phyloP scores from a whole-genome alignment of 2,888 invertebrate species.

The Altica lythri region DNA sequence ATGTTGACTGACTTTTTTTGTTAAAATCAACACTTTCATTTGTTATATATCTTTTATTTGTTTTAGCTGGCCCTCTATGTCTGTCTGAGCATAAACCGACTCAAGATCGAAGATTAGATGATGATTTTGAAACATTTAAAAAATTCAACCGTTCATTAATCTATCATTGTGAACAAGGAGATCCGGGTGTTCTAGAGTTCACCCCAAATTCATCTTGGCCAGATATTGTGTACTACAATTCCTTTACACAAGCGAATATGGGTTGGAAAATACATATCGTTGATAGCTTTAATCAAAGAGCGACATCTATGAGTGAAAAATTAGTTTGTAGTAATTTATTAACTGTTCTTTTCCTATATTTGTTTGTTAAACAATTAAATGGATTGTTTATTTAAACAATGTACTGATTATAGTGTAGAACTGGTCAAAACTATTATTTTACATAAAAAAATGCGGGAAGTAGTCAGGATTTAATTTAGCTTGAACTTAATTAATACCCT shows the following conservation, averaged over 20 bases:
- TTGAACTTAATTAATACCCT: background rate
- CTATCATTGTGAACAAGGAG: conserved; percentile 72
- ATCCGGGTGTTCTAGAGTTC: conserved; percentile 74
- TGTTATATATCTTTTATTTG: no score
- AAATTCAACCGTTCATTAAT: conserved; percentile 80
- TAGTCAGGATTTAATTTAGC: background rate
- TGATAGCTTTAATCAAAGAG: conserved; percentile 67
- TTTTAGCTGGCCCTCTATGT: conserved; percentile 79
- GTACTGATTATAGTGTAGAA: background rate
- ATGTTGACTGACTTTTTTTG: no score
- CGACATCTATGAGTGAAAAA: conserved; percentile 11
- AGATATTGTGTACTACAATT: conserved; percentile 90
- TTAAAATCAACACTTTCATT: no score
- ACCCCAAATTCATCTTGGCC: conserved; percentile 91
- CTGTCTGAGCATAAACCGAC: conserved; percentile 67
- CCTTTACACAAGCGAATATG: conserved; percentile 92
- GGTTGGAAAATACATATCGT: conserved; percentile 93
- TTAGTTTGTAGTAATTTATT: background rate
- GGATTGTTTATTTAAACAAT: background rate
- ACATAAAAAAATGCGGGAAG: background rate
- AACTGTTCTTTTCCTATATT: conserved; percentile 27
- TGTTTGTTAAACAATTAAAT: conserved; percentile 48
- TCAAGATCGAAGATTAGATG: conserved; percentile 78
- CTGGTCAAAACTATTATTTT: background rate
- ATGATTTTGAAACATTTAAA: conserved; percentile 76